Evolutionary conservation across 37 sponge, comb jelly and placozoan genomes (phyloP).

Genomic region (Axinella damicornis): DNA sequence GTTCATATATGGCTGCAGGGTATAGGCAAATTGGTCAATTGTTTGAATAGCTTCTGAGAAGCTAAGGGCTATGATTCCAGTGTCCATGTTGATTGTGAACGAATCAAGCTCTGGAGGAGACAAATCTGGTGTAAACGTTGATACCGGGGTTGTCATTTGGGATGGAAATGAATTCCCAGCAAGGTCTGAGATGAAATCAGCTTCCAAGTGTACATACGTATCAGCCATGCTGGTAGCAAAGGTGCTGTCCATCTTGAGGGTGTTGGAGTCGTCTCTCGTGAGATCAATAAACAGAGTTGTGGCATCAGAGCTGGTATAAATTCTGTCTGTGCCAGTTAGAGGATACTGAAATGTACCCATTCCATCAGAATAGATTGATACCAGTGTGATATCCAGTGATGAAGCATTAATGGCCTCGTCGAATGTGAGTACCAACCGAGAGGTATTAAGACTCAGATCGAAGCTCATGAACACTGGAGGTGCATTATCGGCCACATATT

Average conservation of each 20-base stretch:
- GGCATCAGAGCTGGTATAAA: conserved; percentile 60
- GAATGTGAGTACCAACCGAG: conserved; percentile 65
- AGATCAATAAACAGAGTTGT: conserved; percentile 60
- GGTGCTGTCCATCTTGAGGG: conserved; percentile 47
- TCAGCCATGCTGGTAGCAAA: conserved; percentile 55
- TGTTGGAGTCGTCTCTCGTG: conserved; percentile 55
- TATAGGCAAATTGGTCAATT: conserved; percentile 46
- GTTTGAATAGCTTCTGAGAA: conserved; percentile 73
- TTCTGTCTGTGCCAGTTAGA: conserved; percentile 33
- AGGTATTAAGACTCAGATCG: conserved; percentile 64
- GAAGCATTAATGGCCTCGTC: conserved; percentile 80
- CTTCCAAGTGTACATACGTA: conserved; percentile 60
- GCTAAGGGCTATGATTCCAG: conserved; percentile 31
- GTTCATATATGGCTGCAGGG: conserved; percentile 80
- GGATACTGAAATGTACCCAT: neutral
- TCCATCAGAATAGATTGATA: conserved; percentile 36
- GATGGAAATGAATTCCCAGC: conserved; percentile 51
- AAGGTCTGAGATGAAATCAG: conserved; percentile 68
- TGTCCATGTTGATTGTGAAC: conserved; percentile 65
- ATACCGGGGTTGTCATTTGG: neutral
- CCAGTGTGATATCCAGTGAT: conserved; percentile 29
- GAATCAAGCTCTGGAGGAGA: conserved; percentile 53
- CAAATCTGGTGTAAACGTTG: conserved; percentile 54
- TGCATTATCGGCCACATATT: conserved; percentile 71
- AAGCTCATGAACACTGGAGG: conserved; percentile 60